These are phyloP conservation scores for Rhopalosiphum maidis DNA, from an alignment of 1,140 invertebrate species.

Conservation along the genomic window DNA sequence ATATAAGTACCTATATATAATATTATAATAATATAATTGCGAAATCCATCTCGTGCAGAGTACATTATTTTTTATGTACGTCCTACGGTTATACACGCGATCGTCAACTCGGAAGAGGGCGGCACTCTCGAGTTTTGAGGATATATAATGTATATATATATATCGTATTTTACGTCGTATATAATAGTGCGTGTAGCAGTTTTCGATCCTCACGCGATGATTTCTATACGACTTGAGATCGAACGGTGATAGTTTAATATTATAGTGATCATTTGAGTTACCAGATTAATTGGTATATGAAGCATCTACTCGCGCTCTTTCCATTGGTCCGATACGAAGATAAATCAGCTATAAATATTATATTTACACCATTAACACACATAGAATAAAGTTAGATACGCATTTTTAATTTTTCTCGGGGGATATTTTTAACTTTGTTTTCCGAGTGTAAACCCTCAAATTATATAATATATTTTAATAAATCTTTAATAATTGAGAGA, in stretches of 20 bases:
- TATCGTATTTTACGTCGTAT: not conserved
- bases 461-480: not conserved
- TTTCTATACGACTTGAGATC: not conserved
- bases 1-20: not conserved
- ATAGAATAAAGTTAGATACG: not conserved
- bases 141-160: not conserved
- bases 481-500: not conserved
- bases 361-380: not conserved
- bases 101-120: not conserved
- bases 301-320: not conserved
- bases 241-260: not conserved
- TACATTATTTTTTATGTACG: not conserved
- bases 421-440: not conserved
- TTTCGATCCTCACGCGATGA: not conserved
- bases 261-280: not conserved
- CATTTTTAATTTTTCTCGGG: not conserved
- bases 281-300: not conserved
- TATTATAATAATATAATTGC: not conserved
- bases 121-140: conserved; percentile 12
- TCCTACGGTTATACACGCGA: not conserved
- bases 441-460: not conserved
- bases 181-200: not conserved
- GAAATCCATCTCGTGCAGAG: not conserved
- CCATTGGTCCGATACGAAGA: not conserved
- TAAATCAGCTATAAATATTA: not conserved